Evolutionary conservation across 1,140 invertebrate species (phyloP).

Genomic region (Drosophila nebulosa): DNA sequence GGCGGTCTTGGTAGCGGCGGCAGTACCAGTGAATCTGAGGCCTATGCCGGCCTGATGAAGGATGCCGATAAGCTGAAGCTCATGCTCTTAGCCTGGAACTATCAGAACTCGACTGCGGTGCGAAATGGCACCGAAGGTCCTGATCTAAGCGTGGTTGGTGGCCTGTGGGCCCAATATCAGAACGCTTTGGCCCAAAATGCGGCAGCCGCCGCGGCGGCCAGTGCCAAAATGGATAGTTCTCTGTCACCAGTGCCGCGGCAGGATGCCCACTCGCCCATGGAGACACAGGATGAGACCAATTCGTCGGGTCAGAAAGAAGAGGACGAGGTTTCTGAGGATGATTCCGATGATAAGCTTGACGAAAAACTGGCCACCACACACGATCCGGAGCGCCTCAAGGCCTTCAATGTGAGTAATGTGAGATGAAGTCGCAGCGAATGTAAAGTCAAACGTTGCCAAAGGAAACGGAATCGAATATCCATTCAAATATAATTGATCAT

Average conservation of each 20-base stretch:
- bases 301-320: conserved; percentile 97
- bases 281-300: conserved; percentile 93
- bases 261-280: conserved; percentile 81
- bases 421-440: conserved; percentile 48
- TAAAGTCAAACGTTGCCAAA: conserved; percentile 75
- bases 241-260: conserved; percentile 72
- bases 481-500: neutral
- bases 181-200: conserved; percentile 78
- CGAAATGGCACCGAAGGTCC: conserved; percentile 78
- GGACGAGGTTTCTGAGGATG: conserved; percentile 94
- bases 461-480: conserved; percentile 19
- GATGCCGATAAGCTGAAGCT: conserved; percentile 91
- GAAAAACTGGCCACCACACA: conserved; percentile 88
- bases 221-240: conserved; percentile 66
- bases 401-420: conserved; percentile 93
- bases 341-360: conserved; percentile 93
- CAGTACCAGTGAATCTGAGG: conserved; percentile 62
- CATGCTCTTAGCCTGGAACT: conserved; percentile 92
- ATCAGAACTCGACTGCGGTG: conserved; percentile 86
- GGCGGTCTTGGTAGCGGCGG: conserved; percentile 47
- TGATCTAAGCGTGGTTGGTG: conserved; percentile 84
- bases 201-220: conserved; percentile 63
- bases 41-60: conserved; percentile 84
- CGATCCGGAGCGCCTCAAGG: conserved; percentile 97
- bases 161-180: conserved; percentile 90